phyloP scores from a whole-genome alignment of 2,888 invertebrate species.

The Philopedon plagiatum region DNA sequence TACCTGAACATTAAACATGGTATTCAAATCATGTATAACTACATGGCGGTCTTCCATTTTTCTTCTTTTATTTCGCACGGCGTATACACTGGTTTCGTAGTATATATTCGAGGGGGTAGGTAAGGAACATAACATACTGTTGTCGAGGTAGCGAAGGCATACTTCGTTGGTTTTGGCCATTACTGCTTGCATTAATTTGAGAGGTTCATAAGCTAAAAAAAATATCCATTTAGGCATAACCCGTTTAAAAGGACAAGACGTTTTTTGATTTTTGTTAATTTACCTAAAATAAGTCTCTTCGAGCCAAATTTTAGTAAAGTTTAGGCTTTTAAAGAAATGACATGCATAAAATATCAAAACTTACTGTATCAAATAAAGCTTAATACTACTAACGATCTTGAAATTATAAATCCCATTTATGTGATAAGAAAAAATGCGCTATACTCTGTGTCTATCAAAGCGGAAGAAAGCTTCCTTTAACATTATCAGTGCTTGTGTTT shows the following conservation, averaged over 20 bases:
- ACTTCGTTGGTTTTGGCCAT: slow-evolving; percentile 81
- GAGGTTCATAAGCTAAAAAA: slow-evolving; percentile 79
- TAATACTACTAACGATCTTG: too few species aligned
- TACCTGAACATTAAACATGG: slow-evolving; percentile 82
- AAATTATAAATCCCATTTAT: background rate
- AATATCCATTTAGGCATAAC: too few species aligned
- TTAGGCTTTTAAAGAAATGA: too few species aligned
- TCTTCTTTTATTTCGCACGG: slow-evolving; percentile 86
- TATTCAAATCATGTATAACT: slow-evolving; percentile 86
- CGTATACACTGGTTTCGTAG: slow-evolving; percentile 75
- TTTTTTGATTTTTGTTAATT: too few species aligned
- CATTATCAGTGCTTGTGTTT: background rate
- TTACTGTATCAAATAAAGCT: too few species aligned
- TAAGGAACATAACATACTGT: slow-evolving; percentile 76
- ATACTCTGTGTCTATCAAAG: background rate
- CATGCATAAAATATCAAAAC: too few species aligned
- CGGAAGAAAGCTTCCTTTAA: slow-evolving; percentile 15
- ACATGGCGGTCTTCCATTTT: slow-evolving; percentile 95
- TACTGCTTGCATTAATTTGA: slow-evolving; percentile 82
- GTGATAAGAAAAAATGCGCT: slow-evolving; percentile 12
- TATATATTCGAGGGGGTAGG: slow-evolving; percentile 73
- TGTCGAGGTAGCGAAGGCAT: slow-evolving; percentile 79
- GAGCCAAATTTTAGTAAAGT: too few species aligned
- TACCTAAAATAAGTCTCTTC: too few species aligned
- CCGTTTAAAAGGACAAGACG: too few species aligned